A percentile compares a stretch with the other conserved stretches of the same genome.
phyloP scores from a whole-genome alignment of 1,140 invertebrate species.

The Sitodiplosis mosellana region DNA sequence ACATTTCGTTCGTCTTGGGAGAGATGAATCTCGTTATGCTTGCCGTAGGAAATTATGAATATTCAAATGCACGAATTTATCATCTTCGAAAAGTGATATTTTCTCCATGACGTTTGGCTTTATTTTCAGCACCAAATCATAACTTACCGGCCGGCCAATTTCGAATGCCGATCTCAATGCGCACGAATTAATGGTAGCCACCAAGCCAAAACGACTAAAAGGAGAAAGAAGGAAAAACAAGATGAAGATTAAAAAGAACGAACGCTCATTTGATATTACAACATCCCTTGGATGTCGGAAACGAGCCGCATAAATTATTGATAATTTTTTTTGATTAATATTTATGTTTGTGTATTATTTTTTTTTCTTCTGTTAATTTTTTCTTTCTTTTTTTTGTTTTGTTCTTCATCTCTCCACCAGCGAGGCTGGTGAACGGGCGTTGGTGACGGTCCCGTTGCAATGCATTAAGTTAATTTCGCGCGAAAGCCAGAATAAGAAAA shows the following conservation, averaged over 20 bases:
- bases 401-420: too few relatives aligned
- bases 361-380: too few relatives aligned
- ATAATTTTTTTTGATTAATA: conserved; percentile 3
- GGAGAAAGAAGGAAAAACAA: background rate
- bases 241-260: background rate
- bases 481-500: too few relatives aligned
- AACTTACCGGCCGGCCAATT: background rate
- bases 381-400: too few relatives aligned
- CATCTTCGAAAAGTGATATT: too few relatives aligned
- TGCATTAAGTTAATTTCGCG: conserved; percentile 2
- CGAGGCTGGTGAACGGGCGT: too few relatives aligned
- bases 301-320: conserved; percentile 2
- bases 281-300: conserved; percentile 1
- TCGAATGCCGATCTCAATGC: background rate
- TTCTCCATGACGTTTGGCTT: background rate
- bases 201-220: background rate
- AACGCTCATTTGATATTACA: background rate
- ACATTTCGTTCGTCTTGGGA: too few relatives aligned
- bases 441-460: background rate
- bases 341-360: conserved; percentile 1
- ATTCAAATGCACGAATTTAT: too few relatives aligned
- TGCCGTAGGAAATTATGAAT: too few relatives aligned
- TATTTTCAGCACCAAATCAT: background rate
- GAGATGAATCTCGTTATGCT: too few relatives aligned
- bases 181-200: background rate